Conservation (phyloP, 2,113 vertebrate species). For the Mionectes macconnelli region DNA sequence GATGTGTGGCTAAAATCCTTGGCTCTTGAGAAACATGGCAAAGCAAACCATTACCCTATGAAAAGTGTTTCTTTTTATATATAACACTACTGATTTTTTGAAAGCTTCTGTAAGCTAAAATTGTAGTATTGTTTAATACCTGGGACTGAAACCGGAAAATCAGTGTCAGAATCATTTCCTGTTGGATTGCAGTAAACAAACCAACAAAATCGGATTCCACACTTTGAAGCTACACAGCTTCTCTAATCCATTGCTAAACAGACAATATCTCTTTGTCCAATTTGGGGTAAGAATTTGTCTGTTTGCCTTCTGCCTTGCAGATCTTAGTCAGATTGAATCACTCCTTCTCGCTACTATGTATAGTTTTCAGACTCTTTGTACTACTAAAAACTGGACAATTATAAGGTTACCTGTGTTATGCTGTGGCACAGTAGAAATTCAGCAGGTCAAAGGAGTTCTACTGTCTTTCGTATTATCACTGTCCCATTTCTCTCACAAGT, state of each 20-base stretch:
- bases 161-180: neutral
- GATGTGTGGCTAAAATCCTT: neutral
- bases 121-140: neutral
- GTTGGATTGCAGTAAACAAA: neutral
- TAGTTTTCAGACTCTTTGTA: neutral
- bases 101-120: neutral
- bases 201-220: neutral
- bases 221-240: neutral
- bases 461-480: neutral
- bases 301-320: neutral
- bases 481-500: neutral
- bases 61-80: neutral
- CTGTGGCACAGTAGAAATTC: neutral
- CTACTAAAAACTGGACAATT: neutral
- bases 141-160: neutral
- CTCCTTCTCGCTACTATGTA: neutral
- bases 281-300: neutral
- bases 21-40: neutral
- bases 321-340: neutral
- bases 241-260: neutral
- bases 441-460: neutral
- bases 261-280: accelerated
- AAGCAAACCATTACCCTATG: neutral
- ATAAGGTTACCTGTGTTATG: neutral
- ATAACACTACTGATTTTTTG: neutral